Base-by-base conservation (phyloP, 2,797 vertebrate species). In the Danio choprae region DNA sequence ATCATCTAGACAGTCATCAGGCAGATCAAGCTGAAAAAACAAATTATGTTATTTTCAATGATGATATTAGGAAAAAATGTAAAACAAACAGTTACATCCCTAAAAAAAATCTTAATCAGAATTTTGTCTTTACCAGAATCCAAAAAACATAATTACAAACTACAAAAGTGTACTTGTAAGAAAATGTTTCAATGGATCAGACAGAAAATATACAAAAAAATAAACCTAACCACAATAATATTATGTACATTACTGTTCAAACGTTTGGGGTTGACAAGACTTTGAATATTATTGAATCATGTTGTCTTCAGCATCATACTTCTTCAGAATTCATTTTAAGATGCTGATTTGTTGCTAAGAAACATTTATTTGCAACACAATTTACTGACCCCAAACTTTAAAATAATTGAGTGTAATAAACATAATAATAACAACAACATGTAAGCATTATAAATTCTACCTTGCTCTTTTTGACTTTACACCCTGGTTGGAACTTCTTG, bases 381-480 rank as follows among this genome's bases (percentile, higher is more conserved):
- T 29, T 68, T n/a, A 38, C 22, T 48, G 22, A 50, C 8, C 15
- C 15, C 9, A 68, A n/a, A 10, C 9, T 11, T 51, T 68, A 50
- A 9, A 51, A 44, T 4, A 3, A 3, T 22, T n/a, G n/a, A 22
- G 20, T 4, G 6, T 44, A 41, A 64, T 36, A 53, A 55, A 55
- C n/a, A 41, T 7, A 18, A 38, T 18, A 41, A 40, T 13, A 1
- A 20, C 11, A 1, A 20, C 11, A n/a, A 11, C 38, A 56, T 1
- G 40, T 2, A 67, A 36, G 4, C 43, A 15, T 29, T 44, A 4
- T 13, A 40, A 56, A 44, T 20, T 58, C 13, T 64, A 92, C 94
- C 92, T 95, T 95, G 88, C 83, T 94, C 89, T 94, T 94, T 89
- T 92, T 95, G 44, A 92, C 89, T 81, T 94, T 94, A 72, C 64